A percentile compares a stretch with the other conserved stretches of the same genome.
These are phyloP conservation scores for Phlogophora meticulosa DNA, from an alignment of 2,888 invertebrate species.

Conservation along the genomic window DNA sequence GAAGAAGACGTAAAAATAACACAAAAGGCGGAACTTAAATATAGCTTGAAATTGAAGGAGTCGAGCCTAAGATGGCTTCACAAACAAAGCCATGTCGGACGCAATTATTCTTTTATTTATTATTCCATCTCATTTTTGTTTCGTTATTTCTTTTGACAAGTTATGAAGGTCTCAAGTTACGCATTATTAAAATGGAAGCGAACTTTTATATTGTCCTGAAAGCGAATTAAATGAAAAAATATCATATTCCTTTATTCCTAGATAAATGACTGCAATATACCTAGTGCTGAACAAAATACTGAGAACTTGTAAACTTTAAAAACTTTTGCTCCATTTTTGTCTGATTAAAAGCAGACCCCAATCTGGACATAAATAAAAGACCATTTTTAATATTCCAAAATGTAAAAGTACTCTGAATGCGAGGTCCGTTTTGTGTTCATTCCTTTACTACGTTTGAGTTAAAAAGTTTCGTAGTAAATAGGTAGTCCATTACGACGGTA, in stretches of 20 bases:
- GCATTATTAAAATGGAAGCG: slow-evolving; percentile 73
- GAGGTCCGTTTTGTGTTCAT: slow-evolving; percentile 39
- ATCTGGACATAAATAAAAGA: slow-evolving; percentile 43
- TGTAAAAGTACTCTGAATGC: slow-evolving; percentile 36
- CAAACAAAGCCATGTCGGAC: slow-evolving; percentile 74
- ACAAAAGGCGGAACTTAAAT: slow-evolving; percentile 54
- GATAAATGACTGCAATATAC: slow-evolving; percentile 19
- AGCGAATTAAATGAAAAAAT: slow-evolving; percentile 52
- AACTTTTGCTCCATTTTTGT: slow-evolving; percentile 45
- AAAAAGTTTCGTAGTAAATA: slow-evolving; percentile 46
- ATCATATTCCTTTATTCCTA: slow-evolving; percentile 18
- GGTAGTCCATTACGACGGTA: slow-evolving; percentile 19
- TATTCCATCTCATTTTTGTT: slow-evolving; percentile 73
- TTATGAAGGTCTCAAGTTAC: slow-evolving; percentile 68
- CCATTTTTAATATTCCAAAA: slow-evolving; percentile 54
- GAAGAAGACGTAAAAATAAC: slow-evolving; percentile 36
- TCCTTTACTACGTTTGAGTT: slow-evolving; percentile 42
- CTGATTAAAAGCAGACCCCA: slow-evolving; percentile 37
- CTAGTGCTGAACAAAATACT: slow-evolving; percentile 5
- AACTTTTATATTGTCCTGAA: slow-evolving; percentile 60
- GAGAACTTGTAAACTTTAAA: slow-evolving; percentile 31
- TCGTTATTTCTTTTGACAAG: slow-evolving; percentile 72
- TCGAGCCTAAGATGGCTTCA: slow-evolving; percentile 65
- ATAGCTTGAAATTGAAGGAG: slow-evolving; percentile 63
- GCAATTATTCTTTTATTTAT: slow-evolving; percentile 79